Conservation (phyloP, 2,113 vertebrate genomes). For the Spizaetus ornatus region DNA sequence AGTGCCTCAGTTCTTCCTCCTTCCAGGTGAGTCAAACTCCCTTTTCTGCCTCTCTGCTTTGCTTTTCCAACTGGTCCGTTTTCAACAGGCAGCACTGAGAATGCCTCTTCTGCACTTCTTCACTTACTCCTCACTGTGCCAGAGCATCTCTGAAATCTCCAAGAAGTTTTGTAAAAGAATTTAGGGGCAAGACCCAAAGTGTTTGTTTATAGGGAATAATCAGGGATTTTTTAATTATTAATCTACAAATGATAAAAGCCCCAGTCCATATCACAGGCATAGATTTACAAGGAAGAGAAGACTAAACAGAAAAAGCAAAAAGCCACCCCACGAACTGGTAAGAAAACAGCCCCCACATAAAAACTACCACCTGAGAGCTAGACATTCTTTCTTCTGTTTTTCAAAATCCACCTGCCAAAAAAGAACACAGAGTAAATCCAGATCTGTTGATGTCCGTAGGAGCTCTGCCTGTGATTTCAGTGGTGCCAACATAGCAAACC, state of each 20-base stretch:
- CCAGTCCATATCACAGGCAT: neutral
- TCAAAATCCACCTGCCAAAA: neutral
- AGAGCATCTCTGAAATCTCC: neutral
- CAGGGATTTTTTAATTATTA: neutral
- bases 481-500: neutral
- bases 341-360: neutral
- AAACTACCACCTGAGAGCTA: neutral
- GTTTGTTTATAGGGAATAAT: neutral
- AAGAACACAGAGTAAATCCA: neutral
- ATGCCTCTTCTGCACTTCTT: neutral
- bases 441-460: neutral
- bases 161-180: neutral
- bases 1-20: neutral
- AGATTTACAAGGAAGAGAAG: neutral
- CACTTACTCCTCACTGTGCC: neutral
- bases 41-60: neutral
- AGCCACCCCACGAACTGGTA: rapidly evolving
- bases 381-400: neutral
- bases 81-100: neutral
- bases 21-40: neutral
- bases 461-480: neutral
- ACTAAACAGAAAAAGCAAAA: neutral
- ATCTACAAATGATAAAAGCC: neutral
- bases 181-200: neutral
- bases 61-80: neutral